Percentiles rank a stretch among this genome's conserved stretches.
Evolutionary conservation across 2,888 invertebrate genomes (phyloP).

Genomic region (Drosophila infuscata): DNA sequence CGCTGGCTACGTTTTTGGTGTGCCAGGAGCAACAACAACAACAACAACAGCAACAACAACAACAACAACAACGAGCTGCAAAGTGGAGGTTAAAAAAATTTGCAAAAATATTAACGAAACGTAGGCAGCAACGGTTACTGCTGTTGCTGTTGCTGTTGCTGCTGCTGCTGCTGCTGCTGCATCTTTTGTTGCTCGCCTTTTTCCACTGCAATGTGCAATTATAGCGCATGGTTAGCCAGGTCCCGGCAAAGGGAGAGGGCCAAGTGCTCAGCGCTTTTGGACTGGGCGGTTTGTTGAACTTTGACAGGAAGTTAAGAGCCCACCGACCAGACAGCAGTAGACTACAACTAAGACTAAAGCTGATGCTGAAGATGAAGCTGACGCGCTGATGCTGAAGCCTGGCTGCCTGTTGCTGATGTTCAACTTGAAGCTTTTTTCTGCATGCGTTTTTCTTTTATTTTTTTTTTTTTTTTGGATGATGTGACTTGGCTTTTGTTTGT

Average conservation of each 20-base stretch:
- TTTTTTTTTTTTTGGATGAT: slow-evolving; percentile 41
- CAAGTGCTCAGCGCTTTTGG: slow-evolving; percentile 55
- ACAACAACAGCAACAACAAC: too few species aligned
- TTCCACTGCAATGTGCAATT: slow-evolving; percentile 78
- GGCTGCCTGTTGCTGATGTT: slow-evolving; percentile 5
- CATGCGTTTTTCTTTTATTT: slow-evolving; percentile 9
- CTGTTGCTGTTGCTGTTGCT: slow-evolving; percentile 45
- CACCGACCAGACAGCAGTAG: slow-evolving; percentile 56
- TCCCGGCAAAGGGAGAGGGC: slow-evolving; percentile 9
- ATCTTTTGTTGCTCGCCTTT: slow-evolving; percentile 69
- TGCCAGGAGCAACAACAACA: slow-evolving; percentile 52
- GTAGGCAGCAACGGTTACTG: slow-evolving; percentile 72
- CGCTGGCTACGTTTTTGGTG: slow-evolving; percentile 56
- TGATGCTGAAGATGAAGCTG: slow-evolving; percentile 20
- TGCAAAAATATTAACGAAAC: slow-evolving; percentile 80
- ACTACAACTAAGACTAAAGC: slow-evolving; percentile 60
- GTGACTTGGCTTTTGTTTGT: slow-evolving; percentile 61
- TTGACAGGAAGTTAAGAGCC: slow-evolving; percentile 74
- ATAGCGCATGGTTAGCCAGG: slow-evolving; percentile 62
- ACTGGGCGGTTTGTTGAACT: slow-evolving; percentile 79
- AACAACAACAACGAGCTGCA: slow-evolving; percentile 64
- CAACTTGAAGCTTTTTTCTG: slow-evolving; percentile 41
- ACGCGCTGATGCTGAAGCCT: slow-evolving; percentile 37
- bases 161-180: slow-evolving; percentile 39
- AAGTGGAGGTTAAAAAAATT: slow-evolving; percentile 79